phyloP scores from a whole-genome alignment of 1,140 invertebrate species.

The Battus philenor region DNA sequence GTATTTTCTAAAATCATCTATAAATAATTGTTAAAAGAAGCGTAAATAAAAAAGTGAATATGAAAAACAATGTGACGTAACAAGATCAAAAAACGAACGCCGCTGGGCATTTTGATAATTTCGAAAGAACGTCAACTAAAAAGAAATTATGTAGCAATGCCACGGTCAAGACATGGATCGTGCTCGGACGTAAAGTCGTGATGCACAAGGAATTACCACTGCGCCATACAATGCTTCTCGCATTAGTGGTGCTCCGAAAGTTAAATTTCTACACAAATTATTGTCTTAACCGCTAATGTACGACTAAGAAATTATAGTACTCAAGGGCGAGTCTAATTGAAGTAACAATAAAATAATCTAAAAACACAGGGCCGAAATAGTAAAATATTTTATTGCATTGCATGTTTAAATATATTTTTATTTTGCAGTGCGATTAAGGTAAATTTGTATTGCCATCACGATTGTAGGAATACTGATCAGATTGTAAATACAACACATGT shows the following conservation, averaged over 20 bases:
- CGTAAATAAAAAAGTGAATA: no score
- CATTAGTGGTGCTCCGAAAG: constrained; percentile 45
- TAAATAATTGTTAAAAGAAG: no score
- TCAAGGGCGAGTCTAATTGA: constrained; percentile 5
- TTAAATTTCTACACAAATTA: constrained; percentile 33
- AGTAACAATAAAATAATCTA: not conserved
- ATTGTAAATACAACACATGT: constrained; percentile 9
- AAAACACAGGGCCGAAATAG: no score
- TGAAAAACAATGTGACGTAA: no score
- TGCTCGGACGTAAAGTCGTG: constrained; percentile 42
- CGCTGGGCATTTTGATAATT: constrained; percentile 22
- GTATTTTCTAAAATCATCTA: no score
- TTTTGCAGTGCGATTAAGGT: not conserved
- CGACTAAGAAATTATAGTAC: constrained; percentile 30
- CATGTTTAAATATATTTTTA: not conserved
- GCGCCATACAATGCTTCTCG: constrained; percentile 34
- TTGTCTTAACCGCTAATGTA: constrained; percentile 44
- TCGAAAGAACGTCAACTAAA: constrained; percentile 35
- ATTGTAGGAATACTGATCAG: not conserved
- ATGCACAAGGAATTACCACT: constrained; percentile 51
- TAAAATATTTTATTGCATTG: no score
- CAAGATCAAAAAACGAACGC: constrained; percentile 8
- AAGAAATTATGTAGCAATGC: constrained; percentile 56
- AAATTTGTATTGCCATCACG: constrained; percentile 7
- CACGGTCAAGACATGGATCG: constrained; percentile 48